phyloP scores from a whole-genome alignment of 2,797 vertebrate genomes.

The Sitta carolinensis region DNA sequence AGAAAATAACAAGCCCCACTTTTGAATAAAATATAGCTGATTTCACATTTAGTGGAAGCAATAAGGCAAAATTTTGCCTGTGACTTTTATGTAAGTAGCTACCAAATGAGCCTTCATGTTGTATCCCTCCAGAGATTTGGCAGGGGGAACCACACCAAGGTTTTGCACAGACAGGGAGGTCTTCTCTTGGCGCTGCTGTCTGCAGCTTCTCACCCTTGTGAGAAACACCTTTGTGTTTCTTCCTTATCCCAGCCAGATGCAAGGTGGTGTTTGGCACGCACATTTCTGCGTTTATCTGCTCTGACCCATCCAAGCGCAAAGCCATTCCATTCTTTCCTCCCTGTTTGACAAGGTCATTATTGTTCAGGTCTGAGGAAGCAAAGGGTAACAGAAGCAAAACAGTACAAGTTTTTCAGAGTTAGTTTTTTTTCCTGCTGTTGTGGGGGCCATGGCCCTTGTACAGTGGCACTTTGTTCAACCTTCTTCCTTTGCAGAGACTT shows the following conservation, averaged over 20 bases:
- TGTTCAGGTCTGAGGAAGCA: neutral
- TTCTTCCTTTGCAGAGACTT: neutral
- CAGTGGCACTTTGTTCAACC: neutral
- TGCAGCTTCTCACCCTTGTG: neutral
- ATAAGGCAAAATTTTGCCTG: neutral
- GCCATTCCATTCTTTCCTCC: neutral
- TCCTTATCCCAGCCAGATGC: neutral
- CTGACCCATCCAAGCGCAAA: neutral
- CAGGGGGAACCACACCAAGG: neutral
- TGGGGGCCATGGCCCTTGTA: neutral
- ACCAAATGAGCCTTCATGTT: neutral
- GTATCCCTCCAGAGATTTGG: neutral
- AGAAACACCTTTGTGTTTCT: neutral
- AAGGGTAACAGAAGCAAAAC: neutral
- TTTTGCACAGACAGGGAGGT: fast-evolving
- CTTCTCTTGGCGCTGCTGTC: fast-evolving
- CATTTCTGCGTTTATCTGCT: neutral
- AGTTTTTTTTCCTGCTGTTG: neutral
- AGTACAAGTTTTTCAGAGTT: neutral
- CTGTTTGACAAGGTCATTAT: neutral
- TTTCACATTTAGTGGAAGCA: neutral
- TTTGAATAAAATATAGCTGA: neutral
- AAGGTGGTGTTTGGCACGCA: neutral
- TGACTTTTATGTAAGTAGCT: neutral
- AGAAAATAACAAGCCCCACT: neutral